phyloP scores from a whole-genome alignment of 2,797 vertebrate species.

The Enteromius mattozi region DNA sequence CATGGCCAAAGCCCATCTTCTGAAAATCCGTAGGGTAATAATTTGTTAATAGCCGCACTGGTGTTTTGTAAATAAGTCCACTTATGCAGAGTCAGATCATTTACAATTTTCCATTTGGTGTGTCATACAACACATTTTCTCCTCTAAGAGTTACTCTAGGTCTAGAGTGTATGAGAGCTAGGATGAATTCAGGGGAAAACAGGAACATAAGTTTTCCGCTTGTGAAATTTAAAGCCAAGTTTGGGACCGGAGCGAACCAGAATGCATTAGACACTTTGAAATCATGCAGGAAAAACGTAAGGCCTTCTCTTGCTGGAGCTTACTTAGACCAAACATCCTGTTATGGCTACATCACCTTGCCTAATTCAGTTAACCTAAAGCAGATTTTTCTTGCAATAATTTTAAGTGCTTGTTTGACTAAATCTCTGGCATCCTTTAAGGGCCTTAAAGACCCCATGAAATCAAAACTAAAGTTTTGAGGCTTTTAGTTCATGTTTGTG shows the following conservation, averaged over 20 bases:
- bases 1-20: slow-evolving; percentile 1
- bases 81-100: background rate
- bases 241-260: background rate
- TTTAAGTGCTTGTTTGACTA: background rate
- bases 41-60: slow-evolving; percentile 19
- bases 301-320: slow-evolving; percentile 12
- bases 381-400: slow-evolving; percentile 27
- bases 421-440: slow-evolving; percentile 12
- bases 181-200: slow-evolving; percentile 1
- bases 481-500: slow-evolving; percentile 7
- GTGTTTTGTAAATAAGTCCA: slow-evolving; percentile 4
- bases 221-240: slow-evolving; percentile 18
- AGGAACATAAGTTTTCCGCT: slow-evolving; percentile 11
- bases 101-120: slow-evolving; percentile 35
- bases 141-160: background rate
- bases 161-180: background rate
- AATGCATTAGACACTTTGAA: slow-evolving; percentile 25
- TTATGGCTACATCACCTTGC: slow-evolving; percentile 36
- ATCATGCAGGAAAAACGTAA: slow-evolving; percentile 8
- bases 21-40: background rate
- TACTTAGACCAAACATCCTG: slow-evolving; percentile 44
- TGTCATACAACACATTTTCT: background rate
- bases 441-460: background rate
- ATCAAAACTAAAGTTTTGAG: background rate
- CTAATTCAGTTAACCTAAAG: slow-evolving; percentile 37